Base-by-base conservation (phyloP, 2,888 invertebrate genomes). In the Drosophila phalerata region DNA sequence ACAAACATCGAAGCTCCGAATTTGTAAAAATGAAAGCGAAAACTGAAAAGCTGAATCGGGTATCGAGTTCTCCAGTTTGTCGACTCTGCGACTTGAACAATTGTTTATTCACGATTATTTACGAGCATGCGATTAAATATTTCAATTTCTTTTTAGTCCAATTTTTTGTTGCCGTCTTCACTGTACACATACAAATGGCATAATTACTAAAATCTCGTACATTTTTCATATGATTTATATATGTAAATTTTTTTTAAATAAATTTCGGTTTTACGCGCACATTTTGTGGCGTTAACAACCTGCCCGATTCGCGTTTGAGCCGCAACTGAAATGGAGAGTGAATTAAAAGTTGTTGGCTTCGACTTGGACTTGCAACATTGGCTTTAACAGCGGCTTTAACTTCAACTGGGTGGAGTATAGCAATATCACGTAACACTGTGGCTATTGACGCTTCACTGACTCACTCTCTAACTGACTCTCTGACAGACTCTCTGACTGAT, bases 321-420 rank as follows among this genome's bases (percentile, higher is more conserved):
- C 61, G 60, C 76, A 73, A 85, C 84, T 85, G 84, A 88, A 83
- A 79, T 73, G 68, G 83, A 77, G 73, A 78, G 89, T 83, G 84
- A 77, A 53, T 42, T 19, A 5, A 58, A 32, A n/a, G 15, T 34
- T 58, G 47, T 60, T 25, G 45, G 30, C 28, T 22, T 22, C 0
- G 22, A 22, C 22, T 22, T 22, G 22, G 57, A 49, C 57, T 80
- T 88, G 80, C 86, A 76, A 80, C 86, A 83, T 51, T 69, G 45
- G 45, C 47, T 2, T 25, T 6, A 25, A 25, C 25, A 25, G 6
- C 28, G 42, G 43, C 65, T 49, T 4, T 25, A 34, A 28, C n/a
- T 62, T 4, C 37, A 38, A 32, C n/a, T 69, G 55, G 69, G 62
- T 52, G 55, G 69, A 19, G 43, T 57, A 45, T 51, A 52, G 37